phyloP scores from a whole-genome alignment of 2,797 vertebrate genomes.

The Astyanax mexicanus region DNA sequence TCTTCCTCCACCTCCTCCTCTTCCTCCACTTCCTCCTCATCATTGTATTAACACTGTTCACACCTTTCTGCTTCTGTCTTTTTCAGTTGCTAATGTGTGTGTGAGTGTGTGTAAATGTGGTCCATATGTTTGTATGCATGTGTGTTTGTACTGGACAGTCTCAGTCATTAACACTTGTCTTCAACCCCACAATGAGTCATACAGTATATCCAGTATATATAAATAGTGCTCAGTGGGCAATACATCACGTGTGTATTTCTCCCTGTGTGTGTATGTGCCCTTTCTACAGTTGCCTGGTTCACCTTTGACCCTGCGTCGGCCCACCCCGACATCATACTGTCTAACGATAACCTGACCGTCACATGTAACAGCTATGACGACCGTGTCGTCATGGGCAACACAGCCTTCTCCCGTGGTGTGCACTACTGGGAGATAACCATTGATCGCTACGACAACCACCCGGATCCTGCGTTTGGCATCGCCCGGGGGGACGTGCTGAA shows the following conservation, averaged over 20 bases:
- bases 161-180: constrained; percentile 12
- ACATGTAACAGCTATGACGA: constrained; percentile 98
- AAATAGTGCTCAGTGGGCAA: background rate
- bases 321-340: constrained; percentile 96
- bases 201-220: background rate
- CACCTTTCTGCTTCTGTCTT: constrained; percentile 15
- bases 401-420: constrained; percentile 93
- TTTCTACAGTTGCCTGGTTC: constrained; percentile 93
- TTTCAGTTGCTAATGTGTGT: constrained; percentile 20
- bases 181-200: constrained; percentile 23
- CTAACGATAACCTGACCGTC: constrained; percentile 98
- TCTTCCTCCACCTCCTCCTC: constrained; percentile 8
- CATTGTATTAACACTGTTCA: constrained; percentile 26
- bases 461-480: constrained; percentile 94
- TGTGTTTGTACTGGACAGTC: constrained; percentile 18
- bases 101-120: background rate
- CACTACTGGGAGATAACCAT: constrained; percentile 98
- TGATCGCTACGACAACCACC: constrained; percentile 98
- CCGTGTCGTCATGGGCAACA: constrained; percentile 92
- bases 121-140: constrained; percentile 18
- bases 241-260: background rate
- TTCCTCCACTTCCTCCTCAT: background rate
- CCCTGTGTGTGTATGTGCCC: constrained; percentile 31
- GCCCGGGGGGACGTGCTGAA: constrained; percentile 92
- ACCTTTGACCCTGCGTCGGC: constrained; percentile 91